A percentile compares a stretch with the other conserved stretches of the same genome.
These are phyloP conservation scores for Aphrophora alni DNA, from an alignment of 2,888 invertebrate species.

Conservation along the genomic window DNA sequence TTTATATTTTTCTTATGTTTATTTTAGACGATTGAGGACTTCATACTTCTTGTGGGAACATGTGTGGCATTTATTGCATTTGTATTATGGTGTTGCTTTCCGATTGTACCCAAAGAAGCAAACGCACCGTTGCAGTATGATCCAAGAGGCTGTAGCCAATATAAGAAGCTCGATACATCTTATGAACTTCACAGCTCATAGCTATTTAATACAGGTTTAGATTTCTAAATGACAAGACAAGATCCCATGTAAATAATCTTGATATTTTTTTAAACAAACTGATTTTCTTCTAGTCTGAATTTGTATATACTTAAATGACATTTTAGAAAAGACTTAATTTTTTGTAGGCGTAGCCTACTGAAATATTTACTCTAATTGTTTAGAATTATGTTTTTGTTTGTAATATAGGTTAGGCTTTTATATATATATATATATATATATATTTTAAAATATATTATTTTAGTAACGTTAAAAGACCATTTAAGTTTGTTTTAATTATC, in stretches of 20 bases:
- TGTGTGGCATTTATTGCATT: conserved; percentile 69
- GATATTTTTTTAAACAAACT: not conserved
- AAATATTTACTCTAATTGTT: too few relatives aligned
- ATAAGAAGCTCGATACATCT: conserved; percentile 39
- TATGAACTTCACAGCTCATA: conserved; percentile 30
- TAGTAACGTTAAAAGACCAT: too few relatives aligned
- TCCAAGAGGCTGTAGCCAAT: conserved; percentile 40
- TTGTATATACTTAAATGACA: not conserved
- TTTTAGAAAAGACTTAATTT: not conserved
- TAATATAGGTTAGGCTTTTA: too few relatives aligned
- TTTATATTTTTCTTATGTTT: conserved; percentile 40
- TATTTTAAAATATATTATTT: too few relatives aligned
- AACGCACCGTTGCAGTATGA: conserved; percentile 43
- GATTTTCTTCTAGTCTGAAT: not conserved
- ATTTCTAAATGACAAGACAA: not conserved
- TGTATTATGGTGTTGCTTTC: conserved; percentile 70
- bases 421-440: too few relatives aligned
- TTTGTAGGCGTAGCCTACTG: not conserved
- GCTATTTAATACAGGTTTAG: not conserved
- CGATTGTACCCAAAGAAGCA: conserved; percentile 61
- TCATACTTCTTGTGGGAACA: conserved; percentile 66
- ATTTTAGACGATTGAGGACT: conserved; percentile 66
- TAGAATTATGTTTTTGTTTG: too few relatives aligned
- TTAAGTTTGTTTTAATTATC: too few relatives aligned
- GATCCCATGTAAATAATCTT: not conserved